Conservation (phyloP, 2,888 invertebrate genomes). For the Omphaloscelis lunosa region DNA sequence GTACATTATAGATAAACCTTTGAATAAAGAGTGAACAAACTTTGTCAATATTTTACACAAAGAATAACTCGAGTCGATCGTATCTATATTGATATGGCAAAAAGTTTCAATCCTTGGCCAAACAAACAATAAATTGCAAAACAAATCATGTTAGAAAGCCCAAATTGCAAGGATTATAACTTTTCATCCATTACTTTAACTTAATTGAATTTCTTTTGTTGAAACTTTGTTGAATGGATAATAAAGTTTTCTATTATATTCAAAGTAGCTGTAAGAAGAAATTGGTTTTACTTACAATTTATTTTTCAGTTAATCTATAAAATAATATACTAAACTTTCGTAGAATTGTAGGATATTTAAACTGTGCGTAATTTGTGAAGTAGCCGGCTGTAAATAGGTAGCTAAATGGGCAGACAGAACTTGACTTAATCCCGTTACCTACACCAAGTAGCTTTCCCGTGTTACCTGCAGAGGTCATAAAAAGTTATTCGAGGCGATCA, state of each 20-base stretch:
- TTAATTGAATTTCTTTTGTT: constrained; percentile 25
- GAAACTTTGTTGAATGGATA: constrained; percentile 23
- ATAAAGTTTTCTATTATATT: constrained; percentile 7
- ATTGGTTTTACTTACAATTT: background rate
- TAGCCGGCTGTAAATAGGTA: background rate
- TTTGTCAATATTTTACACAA: background rate
- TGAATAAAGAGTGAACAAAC: background rate
- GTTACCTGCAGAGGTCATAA: background rate
- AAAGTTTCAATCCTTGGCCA: background rate
- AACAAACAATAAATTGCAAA: background rate
- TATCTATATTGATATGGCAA: background rate
- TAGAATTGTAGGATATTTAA: background rate
- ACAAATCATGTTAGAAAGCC: background rate
- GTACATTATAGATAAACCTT: background rate
- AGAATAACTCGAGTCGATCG: background rate
- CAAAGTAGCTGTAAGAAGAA: background rate
- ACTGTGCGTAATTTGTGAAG: background rate
- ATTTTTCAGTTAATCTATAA: background rate
- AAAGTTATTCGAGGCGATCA: background rate
- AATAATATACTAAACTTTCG: background rate
- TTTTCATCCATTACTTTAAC: constrained; percentile 27
- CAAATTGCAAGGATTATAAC: constrained; percentile 16
- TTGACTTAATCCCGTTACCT: background rate
- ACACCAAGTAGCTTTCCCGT: background rate
- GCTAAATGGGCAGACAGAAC: background rate